Evolutionary conservation across 2,113 vertebrate species (phyloP).

Genomic region (Gasterosteus nipponicus): DNA sequence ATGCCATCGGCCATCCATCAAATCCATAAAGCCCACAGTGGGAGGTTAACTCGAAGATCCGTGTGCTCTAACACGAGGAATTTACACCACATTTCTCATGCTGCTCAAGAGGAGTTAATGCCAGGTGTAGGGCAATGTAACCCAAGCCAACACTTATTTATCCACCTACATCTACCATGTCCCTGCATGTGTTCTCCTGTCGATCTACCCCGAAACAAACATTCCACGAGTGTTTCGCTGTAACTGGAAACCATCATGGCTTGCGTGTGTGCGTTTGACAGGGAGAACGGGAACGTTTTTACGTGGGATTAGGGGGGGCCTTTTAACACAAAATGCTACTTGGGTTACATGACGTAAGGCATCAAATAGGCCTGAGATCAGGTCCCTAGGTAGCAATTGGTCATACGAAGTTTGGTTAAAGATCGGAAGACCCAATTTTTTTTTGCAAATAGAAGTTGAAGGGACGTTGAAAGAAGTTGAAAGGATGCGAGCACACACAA

Average conservation of each 20-base stretch:
- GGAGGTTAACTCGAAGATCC: constrained; percentile 7
- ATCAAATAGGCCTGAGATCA: constrained; percentile 29
- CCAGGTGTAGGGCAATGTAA: constrained; percentile 57
- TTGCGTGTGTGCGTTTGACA: constrained; percentile 20
- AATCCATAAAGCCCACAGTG: constrained; percentile 1
- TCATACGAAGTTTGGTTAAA: not conserved
- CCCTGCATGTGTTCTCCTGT: constrained; percentile 61
- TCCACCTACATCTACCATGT: constrained; percentile 60
- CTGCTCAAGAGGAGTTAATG: constrained; percentile 39
- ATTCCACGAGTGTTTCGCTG: constrained; percentile 72
- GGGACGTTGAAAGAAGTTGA: not conserved
- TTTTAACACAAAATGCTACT: constrained; percentile 36
- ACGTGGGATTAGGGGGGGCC: constrained; percentile 29
- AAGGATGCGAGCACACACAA: not conserved
- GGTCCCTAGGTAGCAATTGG: not conserved
- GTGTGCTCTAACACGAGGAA: constrained; percentile 22
- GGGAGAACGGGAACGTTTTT: constrained; percentile 51
- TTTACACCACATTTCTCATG: constrained; percentile 35
- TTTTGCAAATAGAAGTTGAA: not conserved
- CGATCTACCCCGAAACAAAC: constrained; percentile 63
- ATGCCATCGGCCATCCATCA: constrained; percentile 14
- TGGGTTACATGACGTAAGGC: constrained; percentile 34
- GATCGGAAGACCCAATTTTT: not conserved
- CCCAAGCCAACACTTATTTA: constrained; percentile 57
- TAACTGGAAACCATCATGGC: constrained; percentile 61